Conservation (phyloP, 2,888 invertebrate species). For the Morinoia aosen region DNA sequence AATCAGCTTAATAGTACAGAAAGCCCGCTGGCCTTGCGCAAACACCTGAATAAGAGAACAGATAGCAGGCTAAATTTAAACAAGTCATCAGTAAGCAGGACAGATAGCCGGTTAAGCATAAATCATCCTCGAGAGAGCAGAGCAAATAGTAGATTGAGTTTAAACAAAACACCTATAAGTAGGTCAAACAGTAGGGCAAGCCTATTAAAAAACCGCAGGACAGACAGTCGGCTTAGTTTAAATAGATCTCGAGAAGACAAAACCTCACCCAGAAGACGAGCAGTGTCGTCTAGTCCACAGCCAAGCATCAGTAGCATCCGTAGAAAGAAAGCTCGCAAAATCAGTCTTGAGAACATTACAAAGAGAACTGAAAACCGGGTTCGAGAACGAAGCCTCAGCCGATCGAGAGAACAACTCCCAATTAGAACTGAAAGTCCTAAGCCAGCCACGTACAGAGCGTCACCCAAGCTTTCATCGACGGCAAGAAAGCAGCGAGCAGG, state of each 20-base stretch:
- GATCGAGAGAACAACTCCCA: neutral
- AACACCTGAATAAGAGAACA: neutral
- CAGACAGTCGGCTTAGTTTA: conserved; percentile 14
- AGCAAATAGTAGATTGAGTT: neutral
- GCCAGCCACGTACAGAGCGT: neutral
- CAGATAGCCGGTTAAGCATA: neutral
- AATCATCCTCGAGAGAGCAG: neutral
- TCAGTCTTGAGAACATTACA: conserved; percentile 31
- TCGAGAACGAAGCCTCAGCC: conserved; percentile 6
- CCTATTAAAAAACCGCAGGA: neutral
- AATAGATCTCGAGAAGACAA: neutral
- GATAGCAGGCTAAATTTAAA: neutral
- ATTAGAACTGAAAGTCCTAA: neutral
- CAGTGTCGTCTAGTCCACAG: conserved; percentile 13
- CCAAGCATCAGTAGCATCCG: conserved; percentile 22
- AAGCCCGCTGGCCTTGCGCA: neutral
- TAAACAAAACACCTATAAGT: neutral
- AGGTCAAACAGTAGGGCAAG: neutral
- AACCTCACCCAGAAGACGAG: neutral
- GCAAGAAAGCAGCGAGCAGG: neutral
- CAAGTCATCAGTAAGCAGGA: neutral
- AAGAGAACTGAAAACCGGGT: neutral
- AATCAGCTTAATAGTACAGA: neutral
- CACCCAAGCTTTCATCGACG: neutral
- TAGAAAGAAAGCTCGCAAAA: conserved; percentile 37